Conservation (phyloP, 2,113 vertebrate species). For the Spermophilus dauricus region DNA sequence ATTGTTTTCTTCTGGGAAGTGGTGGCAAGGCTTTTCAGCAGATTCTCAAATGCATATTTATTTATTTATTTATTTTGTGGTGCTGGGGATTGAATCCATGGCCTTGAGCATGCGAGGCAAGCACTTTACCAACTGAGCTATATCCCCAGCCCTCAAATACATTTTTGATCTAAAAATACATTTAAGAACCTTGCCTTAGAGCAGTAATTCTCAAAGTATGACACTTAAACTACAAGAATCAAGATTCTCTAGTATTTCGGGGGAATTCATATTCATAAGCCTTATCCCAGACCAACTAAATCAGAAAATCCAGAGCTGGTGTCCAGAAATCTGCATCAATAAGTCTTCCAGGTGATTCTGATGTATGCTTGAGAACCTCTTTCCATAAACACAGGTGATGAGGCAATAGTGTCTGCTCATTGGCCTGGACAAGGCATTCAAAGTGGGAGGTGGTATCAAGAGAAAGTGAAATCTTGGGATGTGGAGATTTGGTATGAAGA, state of each 20-base stretch:
- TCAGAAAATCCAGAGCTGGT: not conserved
- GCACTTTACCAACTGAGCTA: no score
- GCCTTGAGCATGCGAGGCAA: no score
- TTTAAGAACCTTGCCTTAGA: not conserved
- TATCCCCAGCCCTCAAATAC: not conserved
- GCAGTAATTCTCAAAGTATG: not conserved
- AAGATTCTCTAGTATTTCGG: not conserved
- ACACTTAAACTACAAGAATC: not conserved
- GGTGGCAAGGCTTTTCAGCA: not conserved
- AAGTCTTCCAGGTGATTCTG: not conserved
- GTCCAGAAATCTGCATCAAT: not conserved
- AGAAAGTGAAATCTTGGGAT: not conserved
- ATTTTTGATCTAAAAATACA: conserved; percentile 21
- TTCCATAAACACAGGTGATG: not conserved
- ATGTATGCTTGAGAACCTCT: not conserved
- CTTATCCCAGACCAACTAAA: not conserved
- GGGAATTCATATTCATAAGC: not conserved
- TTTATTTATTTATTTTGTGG: no score
- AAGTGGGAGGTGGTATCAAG: not conserved
- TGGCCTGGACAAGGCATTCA: not conserved
- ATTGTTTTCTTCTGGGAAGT: not conserved
- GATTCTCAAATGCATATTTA: not conserved
- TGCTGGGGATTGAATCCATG: no score
- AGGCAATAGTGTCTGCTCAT: fast-evolving
- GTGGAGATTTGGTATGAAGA: not conserved